Evolutionary conservation across 2,113 vertebrate species (phyloP), one percentile per base, ranked within the genome.

Genomic region (Rhinolophus ferrumequinum): DNA sequence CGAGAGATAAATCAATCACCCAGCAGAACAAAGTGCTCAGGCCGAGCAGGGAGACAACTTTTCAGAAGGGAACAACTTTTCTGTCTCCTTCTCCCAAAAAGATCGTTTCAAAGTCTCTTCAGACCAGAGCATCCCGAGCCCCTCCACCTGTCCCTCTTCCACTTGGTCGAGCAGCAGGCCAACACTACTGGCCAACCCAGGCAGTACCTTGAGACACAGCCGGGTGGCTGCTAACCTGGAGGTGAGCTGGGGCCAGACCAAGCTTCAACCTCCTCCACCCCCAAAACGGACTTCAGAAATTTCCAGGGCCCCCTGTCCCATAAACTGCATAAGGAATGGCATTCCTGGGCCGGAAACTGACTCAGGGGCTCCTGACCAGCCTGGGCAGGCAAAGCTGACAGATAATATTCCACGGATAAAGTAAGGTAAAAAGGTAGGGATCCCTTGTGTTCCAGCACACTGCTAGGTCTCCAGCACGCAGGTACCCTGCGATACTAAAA

Each of bases 351-450:
- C 22, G 19, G 92, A 97, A 88, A 89, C 47, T 90, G 90, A 93
- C 93, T 97, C 93, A 82, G 58, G 86, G 62, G 33, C 84, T 96
- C 73, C 94, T 54, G 54, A 80, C 35, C n/a, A 88, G 88, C 85
- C 90, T 66, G 50, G 54, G 47, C 88, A 95, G 56, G 88, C 80
- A 94, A 76, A 85, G 28, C 73, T 88, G 84, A 87, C 35, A 81
- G 92, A 38, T 77, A 95, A 76, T 79, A 79, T 56, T 79, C 52
- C 41, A 2, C 67, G 26, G 22, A 81, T 26, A 70, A 94, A 70
- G 38, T 62, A 66, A 87, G 54, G 60, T 38, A 64, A 73, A 79
- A 87, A 83, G 50, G 52, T 3, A 11, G 41, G n/a, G 33, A 79
- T 47, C 58, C 62, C 88, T 52, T 22, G 35, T 21, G 33, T 30